Base-by-base conservation (phyloP, 2,888 invertebrate genomes). In the Thyatira batis region DNA sequence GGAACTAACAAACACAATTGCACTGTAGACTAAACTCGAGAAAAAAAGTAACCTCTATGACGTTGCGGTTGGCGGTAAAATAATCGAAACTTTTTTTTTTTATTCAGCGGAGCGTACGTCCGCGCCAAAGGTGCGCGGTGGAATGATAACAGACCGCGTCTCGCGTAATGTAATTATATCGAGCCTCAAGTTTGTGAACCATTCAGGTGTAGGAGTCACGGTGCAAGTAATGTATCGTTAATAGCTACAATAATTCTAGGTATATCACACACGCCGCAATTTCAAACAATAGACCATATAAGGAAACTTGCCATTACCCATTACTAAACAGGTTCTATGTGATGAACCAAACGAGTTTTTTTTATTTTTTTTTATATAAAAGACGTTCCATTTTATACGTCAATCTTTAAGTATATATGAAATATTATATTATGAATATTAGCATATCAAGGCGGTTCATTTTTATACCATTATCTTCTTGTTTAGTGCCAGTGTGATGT, bases 101-200 rank as follows among this genome's bases (percentile, higher is more conserved):
- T 51, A 56, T 52, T 50, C 56, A 53, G 57, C 63, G 69, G 62
- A 73, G 75, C 82, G 78, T 69, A 79, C 81, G 79, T 63, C 58
- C 75, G 54, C 60, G 57, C 25, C 69, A 67, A 64, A 70, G 67
- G 65, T 69, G 65, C 69, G 78, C 67, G 80, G 79, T 73, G 67
- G 81, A 78, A 79, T 84, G 85, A 85, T 84, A 85, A 87, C 76
- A 74, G 65, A 57, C 62, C 62, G 65, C 52, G 65, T 62, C 58
- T 58, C 56, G 57, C 66, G 65, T 60, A 58, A 58, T 67, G 71
- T 71, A 77, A 76, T 73, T 71, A 71, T 71, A 69, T 73, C 65
- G 71, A 71, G 43, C 53, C 55, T 56, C 48, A 54, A 54, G 54
- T 51, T 62, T 63, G 59, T 55, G 57, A 56, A 49, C 55, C 53